phyloP scores from a whole-genome alignment of 2,888 invertebrate genomes.

The Seira ritae region DNA sequence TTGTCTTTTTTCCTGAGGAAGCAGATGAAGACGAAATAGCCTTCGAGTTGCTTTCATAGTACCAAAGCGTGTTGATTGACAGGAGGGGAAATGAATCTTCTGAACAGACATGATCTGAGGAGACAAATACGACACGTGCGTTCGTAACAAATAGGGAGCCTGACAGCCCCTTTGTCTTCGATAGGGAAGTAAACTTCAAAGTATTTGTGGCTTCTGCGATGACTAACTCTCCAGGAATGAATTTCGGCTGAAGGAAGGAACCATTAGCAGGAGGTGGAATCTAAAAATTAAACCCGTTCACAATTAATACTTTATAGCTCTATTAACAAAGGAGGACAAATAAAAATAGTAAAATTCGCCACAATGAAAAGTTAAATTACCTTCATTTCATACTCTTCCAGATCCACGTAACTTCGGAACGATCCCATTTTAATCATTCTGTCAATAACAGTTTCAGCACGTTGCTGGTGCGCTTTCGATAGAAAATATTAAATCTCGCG shows the following conservation, averaged over 20 bases:
- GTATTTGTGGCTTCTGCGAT: constrained; percentile 89
- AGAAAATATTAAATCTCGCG: neutral
- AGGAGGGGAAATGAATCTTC: constrained; percentile 69
- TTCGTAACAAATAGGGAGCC: constrained; percentile 94
- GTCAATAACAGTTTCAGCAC: too few relatives aligned
- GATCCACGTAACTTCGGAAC: constrained; percentile 70
- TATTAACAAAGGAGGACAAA: neutral
- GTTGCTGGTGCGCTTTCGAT: neutral
- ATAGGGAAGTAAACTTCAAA: constrained; percentile 88
- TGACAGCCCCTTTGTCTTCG: constrained; percentile 86
- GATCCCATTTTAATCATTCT: constrained; percentile 72
- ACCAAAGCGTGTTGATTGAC: constrained; percentile 68
- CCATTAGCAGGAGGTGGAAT: constrained; percentile 59
- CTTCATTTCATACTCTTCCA: constrained; percentile 72
- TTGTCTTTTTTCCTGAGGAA: constrained; percentile 60
- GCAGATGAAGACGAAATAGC: constrained; percentile 37
- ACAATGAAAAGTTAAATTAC: too few relatives aligned
- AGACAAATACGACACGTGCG: constrained; percentile 93
- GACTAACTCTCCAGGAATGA: constrained; percentile 85
- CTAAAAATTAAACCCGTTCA: too few relatives aligned
- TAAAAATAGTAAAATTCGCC: neutral
- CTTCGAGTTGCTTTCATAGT: constrained; percentile 64
- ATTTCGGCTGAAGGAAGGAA: constrained; percentile 65
- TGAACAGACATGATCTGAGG: constrained; percentile 78
- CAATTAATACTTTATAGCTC: constrained; percentile 8